Percentiles rank a stretch among this genome's conserved stretches.
These are phyloP conservation scores for Myanophis thanlyinensis DNA, from an alignment of 2,113 vertebrate genomes.

Conservation along the genomic window DNA sequence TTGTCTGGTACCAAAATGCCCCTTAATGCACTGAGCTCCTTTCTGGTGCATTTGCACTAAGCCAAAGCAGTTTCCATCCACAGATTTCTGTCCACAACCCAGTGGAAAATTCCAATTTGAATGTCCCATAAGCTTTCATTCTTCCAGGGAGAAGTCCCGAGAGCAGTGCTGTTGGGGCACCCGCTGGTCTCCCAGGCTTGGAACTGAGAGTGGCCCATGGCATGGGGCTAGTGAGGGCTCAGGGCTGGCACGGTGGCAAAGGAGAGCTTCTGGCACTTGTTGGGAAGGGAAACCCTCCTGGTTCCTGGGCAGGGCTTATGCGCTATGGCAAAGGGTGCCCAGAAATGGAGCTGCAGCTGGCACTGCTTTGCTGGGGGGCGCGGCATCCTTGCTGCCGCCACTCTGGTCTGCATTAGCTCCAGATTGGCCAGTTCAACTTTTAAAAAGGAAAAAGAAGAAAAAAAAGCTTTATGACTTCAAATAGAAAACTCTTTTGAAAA, in stretches of 20 bases:
- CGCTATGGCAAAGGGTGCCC: background rate
- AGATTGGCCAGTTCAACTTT: slow-evolving; percentile 53
- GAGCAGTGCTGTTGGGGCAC: background rate
- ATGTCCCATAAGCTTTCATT: background rate
- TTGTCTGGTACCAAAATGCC: background rate
- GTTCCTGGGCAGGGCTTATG: background rate
- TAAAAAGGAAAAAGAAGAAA: background rate
- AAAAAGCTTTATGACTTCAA: slow-evolving; percentile 57
- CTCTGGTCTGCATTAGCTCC: slow-evolving; percentile 51
- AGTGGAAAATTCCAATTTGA: background rate
- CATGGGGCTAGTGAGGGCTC: background rate
- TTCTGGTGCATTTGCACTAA: background rate
- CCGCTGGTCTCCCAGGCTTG: background rate
- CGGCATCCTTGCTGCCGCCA: background rate
- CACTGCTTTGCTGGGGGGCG: background rate
- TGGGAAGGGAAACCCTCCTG: background rate
- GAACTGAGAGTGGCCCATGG: background rate
- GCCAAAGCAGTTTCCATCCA: background rate
- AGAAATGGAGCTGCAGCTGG: background rate
- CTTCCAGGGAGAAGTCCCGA: background rate
- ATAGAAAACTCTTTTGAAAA: slow-evolving; percentile 67
- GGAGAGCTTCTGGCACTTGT: background rate
- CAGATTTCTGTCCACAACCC: background rate
- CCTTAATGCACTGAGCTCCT: background rate
- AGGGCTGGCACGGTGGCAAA: background rate